A percentile compares a stretch with the other conserved stretches of the same genome.
phyloP scores from a whole-genome alignment of 2,113 vertebrate genomes.

The Egretta garzetta region DNA sequence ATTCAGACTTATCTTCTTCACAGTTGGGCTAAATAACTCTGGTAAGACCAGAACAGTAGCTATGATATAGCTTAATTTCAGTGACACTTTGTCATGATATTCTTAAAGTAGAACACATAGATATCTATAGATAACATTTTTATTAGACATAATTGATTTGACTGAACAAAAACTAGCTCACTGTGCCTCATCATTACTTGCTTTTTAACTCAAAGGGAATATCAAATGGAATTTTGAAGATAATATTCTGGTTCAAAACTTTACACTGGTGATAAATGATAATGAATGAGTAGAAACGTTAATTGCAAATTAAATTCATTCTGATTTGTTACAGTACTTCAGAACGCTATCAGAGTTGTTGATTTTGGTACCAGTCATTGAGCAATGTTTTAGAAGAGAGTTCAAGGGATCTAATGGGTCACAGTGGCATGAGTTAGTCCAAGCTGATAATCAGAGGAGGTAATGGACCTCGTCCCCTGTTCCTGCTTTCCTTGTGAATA shows the following conservation, averaged over 20 bases:
- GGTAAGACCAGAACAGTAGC: neutral
- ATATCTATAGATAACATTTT: neutral
- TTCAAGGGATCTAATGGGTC: neutral
- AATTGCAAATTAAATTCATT: neutral
- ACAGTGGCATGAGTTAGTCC: neutral
- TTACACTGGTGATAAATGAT: neutral
- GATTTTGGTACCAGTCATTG: neutral
- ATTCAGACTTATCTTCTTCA: neutral
- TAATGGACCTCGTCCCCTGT: neutral
- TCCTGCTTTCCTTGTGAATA: neutral
- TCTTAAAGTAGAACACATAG: neutral
- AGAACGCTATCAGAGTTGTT: neutral
- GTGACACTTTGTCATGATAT: neutral
- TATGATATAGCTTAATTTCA: neutral
- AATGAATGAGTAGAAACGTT: neutral
- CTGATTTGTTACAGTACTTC: neutral
- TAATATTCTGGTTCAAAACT: neutral
- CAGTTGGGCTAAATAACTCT: neutral
- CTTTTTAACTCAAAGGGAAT: neutral
- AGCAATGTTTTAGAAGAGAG: neutral
- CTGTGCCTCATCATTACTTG: neutral
- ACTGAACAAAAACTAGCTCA: neutral
- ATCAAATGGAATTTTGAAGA: neutral
- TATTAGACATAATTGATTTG: neutral
- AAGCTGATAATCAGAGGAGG: neutral